phyloP scores from a whole-genome alignment of 2,113 vertebrate species.

The Pimephales promelas region DNA sequence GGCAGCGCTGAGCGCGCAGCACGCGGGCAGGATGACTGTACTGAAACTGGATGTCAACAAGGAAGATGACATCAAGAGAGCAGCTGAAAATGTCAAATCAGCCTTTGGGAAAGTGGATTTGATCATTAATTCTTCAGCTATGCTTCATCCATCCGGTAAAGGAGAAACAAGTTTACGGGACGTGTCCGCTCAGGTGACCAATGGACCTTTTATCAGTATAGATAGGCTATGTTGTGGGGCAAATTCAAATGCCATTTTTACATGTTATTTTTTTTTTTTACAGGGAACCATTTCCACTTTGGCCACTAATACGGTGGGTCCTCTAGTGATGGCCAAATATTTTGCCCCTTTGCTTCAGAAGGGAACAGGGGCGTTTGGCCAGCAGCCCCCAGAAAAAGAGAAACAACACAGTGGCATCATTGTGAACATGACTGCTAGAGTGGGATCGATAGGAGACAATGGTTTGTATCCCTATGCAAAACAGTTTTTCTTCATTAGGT shows the following conservation, averaged over 20 bases:
- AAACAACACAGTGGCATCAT: constrained; percentile 68
- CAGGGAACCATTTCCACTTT: constrained; percentile 67
- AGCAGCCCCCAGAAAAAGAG: constrained; percentile 61
- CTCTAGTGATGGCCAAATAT: constrained; percentile 73
- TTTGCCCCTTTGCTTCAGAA: constrained; percentile 72
- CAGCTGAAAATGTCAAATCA: constrained; percentile 57
- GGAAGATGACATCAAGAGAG: constrained; percentile 65
- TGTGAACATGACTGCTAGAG: constrained; percentile 73
- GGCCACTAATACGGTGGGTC: constrained; percentile 68
- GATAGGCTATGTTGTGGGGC: background rate
- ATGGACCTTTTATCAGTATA: background rate
- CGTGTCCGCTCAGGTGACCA: constrained; percentile 68
- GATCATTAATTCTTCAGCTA: constrained; percentile 70
- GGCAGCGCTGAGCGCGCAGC: constrained; percentile 48
- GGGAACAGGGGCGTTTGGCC: constrained; percentile 69
- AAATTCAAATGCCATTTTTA: background rate
- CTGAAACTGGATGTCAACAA: constrained; percentile 67
- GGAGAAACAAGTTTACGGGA: constrained; percentile 77
- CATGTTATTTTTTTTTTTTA: background rate
- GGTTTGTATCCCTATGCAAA: constrained; percentile 52
- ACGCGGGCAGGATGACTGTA: constrained; percentile 62
- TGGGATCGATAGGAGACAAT: constrained; percentile 72
- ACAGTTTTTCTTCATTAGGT: background rate
- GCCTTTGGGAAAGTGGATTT: constrained; percentile 70
- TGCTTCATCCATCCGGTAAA: constrained; percentile 75